phyloP scores from a whole-genome alignment of 2,113 vertebrate species.

The Cacatua alba region DNA sequence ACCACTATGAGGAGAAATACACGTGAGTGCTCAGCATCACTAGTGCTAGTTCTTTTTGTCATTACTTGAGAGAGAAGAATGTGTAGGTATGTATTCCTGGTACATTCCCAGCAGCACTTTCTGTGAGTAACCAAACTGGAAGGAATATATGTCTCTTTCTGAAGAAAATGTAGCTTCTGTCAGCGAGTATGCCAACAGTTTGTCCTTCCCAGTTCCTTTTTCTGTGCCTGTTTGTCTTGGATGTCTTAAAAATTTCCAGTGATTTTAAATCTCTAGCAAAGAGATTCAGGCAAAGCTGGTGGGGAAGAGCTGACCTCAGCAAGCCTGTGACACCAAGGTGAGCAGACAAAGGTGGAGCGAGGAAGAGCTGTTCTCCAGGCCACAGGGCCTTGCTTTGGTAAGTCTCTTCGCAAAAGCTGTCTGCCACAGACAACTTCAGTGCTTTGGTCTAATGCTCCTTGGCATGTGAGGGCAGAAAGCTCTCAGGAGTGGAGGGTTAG shows the following conservation, averaged over 20 bases:
- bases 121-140: background rate
- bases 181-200: background rate
- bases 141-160: background rate
- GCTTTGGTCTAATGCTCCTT: background rate
- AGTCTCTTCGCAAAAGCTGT: background rate
- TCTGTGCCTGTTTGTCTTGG: background rate
- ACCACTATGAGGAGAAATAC: background rate
- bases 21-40: background rate
- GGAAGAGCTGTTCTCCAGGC: background rate
- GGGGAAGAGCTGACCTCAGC: background rate
- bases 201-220: background rate
- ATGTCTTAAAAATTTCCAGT: background rate
- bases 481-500: background rate
- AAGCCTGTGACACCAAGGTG: background rate
- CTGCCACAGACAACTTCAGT: background rate
- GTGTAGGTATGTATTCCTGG: background rate
- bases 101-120: background rate
- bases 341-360: background rate
- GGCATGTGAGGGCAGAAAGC: background rate
- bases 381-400: background rate
- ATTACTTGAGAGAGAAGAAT: background rate
- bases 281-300: background rate
- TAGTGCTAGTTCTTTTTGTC: background rate
- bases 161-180: background rate
- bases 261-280: background rate